Base-by-base conservation (phyloP, 2,888 invertebrate species). In the Caenorhabditis doughertyi region DNA sequence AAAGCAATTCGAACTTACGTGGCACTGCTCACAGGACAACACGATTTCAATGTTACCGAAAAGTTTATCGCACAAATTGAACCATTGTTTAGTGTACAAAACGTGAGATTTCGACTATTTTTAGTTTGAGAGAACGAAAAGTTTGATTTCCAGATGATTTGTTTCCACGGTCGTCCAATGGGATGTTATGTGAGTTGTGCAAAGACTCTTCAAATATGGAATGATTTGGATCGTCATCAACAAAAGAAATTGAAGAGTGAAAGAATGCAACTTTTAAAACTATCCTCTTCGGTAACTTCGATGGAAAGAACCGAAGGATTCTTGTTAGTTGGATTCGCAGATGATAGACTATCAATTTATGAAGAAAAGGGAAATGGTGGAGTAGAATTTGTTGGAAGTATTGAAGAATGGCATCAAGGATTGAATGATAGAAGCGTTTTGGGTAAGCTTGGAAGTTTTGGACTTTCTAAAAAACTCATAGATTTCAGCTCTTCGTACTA, bases 1-100 rank as follows among this genome's bases (percentile, higher is more conserved):
- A 86, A 86, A 27, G 86, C 86, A 1, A 74, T 86, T 51, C 74
- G 86, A 32, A 86, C 86, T 3, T 86, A 86, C 35, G 86, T 86
- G 5, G 86, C 86, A 23, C 53, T 85, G 13, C 72, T 86, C 18
- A 84, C 86, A 1, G 86, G 86, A 18, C 79, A 83, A 29, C 86
- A 86, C 49, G 83, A 84, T 23, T 86, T 86, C 76, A 71, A 68
- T 7, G 82, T 86, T 13, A 32, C 80, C 1, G 86, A 86, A 49
- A 86, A 86, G 72, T 86, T 86, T 39, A 86, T 86, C 16, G 86
- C 86, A 18, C 86, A 86, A 56, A 86, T 86, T 35, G 86, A 86
- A 21, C 86, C 86, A 39, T 62, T 86, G 9, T 84, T 84, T 49
- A 77, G 53, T 68, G 82, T 86, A 8, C 83, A 76, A 49, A 67